phyloP scores from a whole-genome alignment of 1,140 invertebrate genomes.

The Scaptomyza graminum region DNA sequence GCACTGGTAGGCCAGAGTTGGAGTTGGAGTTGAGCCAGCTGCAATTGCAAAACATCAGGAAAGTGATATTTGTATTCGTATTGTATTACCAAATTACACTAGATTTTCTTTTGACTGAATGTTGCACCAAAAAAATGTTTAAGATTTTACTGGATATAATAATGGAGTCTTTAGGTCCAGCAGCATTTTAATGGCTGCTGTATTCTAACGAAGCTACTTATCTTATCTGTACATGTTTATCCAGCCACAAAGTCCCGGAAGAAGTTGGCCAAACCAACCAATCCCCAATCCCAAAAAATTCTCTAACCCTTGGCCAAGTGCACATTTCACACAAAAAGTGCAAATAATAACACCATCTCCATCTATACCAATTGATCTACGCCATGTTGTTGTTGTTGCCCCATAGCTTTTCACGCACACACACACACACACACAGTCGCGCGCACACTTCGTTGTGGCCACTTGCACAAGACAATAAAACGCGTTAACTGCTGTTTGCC shows the following conservation, averaged over 20 bases:
- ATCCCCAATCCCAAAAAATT: not conserved
- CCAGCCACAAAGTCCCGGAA: not conserved
- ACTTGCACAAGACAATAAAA: slow-evolving; percentile 75
- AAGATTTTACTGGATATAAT: too few species aligned
- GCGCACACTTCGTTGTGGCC: slow-evolving; percentile 24
- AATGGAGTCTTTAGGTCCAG: not conserved
- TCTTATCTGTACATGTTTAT: slow-evolving; percentile 3
- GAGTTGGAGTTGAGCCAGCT: slow-evolving; percentile 42
- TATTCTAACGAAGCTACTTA: not conserved
- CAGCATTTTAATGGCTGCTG: not conserved
- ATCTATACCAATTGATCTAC: slow-evolving; percentile 68
- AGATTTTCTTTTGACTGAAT: not conserved
- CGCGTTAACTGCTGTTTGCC: slow-evolving; percentile 76
- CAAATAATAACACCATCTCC: slow-evolving; percentile 82
- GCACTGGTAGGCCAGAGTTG: slow-evolving; percentile 26
- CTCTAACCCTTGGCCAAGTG: slow-evolving; percentile 50
- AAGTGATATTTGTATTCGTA: slow-evolving; percentile 63
- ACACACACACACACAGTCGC: slow-evolving; percentile 21
- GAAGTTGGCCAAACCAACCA: not conserved
- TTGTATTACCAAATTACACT: slow-evolving; percentile 47
- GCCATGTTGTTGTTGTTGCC: slow-evolving; percentile 52
- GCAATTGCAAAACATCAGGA: slow-evolving; percentile 60
- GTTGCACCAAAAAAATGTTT: not conserved
- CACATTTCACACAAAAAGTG: slow-evolving; percentile 67
- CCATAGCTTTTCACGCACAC: slow-evolving; percentile 27